These are phyloP conservation scores for Zaprionus gabonicus DNA, from an alignment of 1,140 invertebrate genomes.

Conservation along the genomic window DNA sequence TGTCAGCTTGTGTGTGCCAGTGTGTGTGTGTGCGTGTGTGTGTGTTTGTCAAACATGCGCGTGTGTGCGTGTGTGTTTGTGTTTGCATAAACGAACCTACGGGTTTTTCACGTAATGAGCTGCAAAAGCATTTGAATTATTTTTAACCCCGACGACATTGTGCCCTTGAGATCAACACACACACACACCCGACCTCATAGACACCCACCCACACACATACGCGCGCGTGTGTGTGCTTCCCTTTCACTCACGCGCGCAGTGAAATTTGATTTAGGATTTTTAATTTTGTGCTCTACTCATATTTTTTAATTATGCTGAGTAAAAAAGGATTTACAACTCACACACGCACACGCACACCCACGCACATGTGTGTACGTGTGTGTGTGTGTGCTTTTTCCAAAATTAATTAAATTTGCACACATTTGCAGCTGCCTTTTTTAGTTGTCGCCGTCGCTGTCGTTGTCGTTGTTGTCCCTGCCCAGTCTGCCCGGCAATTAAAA, in stretches of 20 bases:
- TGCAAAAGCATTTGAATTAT: slow-evolving; percentile 83
- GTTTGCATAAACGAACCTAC: slow-evolving; percentile 72
- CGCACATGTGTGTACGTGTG: slow-evolving; percentile 3
- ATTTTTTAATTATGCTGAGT: slow-evolving; percentile 84
- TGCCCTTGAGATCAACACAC: slow-evolving; percentile 79
- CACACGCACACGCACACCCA: slow-evolving; percentile 39
- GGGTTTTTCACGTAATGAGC: slow-evolving; percentile 77
- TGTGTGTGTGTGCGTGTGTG: neutral
- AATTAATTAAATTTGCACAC: slow-evolving; percentile 83
- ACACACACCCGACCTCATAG: slow-evolving; percentile 1
- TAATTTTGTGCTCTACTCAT: slow-evolving; percentile 82
- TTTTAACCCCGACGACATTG: slow-evolving; percentile 84
- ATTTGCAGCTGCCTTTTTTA: slow-evolving; percentile 66
- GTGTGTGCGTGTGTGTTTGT: slow-evolving; percentile 42
- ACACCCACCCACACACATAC: slow-evolving; percentile 15
- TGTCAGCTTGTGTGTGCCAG: neutral
- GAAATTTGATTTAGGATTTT: slow-evolving; percentile 84
- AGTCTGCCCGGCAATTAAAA: slow-evolving; percentile 68
- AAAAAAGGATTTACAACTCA: slow-evolving; percentile 78
- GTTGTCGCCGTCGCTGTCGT: slow-evolving; percentile 18
- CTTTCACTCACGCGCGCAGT: slow-evolving; percentile 24
- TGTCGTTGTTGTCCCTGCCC: slow-evolving; percentile 10
- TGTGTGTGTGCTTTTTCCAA: slow-evolving; percentile 58
- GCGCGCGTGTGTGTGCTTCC: slow-evolving; percentile 19
- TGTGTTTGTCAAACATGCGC: neutral